Base-by-base conservation (phyloP, 92 coral and sea anemone genomes). In the Scolanthus callimorphus region DNA sequence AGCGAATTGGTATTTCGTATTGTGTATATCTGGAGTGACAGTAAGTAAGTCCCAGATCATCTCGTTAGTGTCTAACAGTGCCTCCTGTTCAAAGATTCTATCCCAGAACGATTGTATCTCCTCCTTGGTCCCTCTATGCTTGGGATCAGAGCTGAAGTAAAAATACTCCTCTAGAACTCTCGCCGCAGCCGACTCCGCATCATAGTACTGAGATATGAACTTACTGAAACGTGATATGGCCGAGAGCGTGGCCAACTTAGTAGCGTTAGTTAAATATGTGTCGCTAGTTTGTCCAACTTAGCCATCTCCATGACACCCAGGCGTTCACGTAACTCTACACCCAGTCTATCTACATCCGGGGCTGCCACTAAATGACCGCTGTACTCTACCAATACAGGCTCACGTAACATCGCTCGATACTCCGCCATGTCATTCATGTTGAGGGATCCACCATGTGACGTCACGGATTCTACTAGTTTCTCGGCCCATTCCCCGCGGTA, bases 401-500 rank as follows among this genome's bases (percentile, higher is more conserved):
- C 78, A 24, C 65, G 77, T 77, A 85, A 74, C 31, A 27, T 62
- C 13, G 88, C 88, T 38, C 65, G 53, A 74, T 86, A 86, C 27
- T 60, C 39, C 17, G 61, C 53, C 84, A 86, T 74, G 69, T 86
- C 95, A 11, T 76, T 67, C 58, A 71, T 60, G 0, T 81, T 76
- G 51, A 81, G 62, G 63, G 63, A 52, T 11, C 95, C 95, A 1
- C 67, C 73, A 39, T 81, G 78, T 34, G 60, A 27, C 31, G 63
- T 59, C 24, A 81, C 60, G 30, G 31, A 54, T n/a, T 70, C 70
- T 17, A 72, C 74, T 74, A 81, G 63, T 20, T 76, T 63, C 64
- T 69, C 75, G 2, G 95, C 75, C 95, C 95, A 86, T 49, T 55
- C 25, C 43, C 95, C 95, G 4, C 65, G 65, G 71, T 86, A 86